These are phyloP conservation scores for Microctonus brassicae DNA, from an alignment of 2,888 invertebrate genomes.

Conservation along the genomic window DNA sequence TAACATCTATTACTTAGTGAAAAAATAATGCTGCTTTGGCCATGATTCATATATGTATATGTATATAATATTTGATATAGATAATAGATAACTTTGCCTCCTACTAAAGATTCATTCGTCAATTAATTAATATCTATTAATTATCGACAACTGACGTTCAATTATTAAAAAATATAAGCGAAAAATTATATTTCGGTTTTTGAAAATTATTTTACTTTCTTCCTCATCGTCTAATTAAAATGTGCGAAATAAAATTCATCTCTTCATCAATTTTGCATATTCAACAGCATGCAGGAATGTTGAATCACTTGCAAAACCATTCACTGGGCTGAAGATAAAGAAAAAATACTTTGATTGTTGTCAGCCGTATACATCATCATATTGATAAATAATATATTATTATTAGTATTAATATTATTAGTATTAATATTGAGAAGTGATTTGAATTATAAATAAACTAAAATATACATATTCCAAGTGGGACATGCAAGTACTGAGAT, in stretches of 20 bases:
- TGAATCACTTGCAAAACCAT: neutral
- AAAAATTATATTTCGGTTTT: neutral
- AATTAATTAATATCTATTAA: constrained; percentile 20
- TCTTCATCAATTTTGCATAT: constrained; percentile 5
- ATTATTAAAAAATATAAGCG: constrained; percentile 15
- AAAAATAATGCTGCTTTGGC: constrained; percentile 69
- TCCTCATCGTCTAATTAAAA: neutral
- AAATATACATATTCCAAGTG: neutral
- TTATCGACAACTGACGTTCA: constrained; percentile 1
- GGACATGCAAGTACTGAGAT: neutral
- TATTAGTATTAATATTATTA: neutral
- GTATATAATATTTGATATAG: constrained; percentile 1
- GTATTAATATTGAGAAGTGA: neutral
- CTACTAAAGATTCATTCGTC: constrained; percentile 12
- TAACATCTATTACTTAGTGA: constrained; percentile 60
- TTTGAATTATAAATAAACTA: neutral
- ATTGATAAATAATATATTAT: neutral
- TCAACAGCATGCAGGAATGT: constrained; percentile 4
- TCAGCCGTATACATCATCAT: neutral
- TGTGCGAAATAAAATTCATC: neutral
- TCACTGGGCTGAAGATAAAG: neutral
- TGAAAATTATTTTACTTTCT: neutral
- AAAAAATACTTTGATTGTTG: neutral
- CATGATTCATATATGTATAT: constrained; percentile 41
- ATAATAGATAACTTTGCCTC: constrained; percentile 9